Percentiles rank a stretch among this genome's conserved stretches.
phyloP scores from a whole-genome alignment of 2,797 vertebrate species.

The Cuniculus paca region DNA sequence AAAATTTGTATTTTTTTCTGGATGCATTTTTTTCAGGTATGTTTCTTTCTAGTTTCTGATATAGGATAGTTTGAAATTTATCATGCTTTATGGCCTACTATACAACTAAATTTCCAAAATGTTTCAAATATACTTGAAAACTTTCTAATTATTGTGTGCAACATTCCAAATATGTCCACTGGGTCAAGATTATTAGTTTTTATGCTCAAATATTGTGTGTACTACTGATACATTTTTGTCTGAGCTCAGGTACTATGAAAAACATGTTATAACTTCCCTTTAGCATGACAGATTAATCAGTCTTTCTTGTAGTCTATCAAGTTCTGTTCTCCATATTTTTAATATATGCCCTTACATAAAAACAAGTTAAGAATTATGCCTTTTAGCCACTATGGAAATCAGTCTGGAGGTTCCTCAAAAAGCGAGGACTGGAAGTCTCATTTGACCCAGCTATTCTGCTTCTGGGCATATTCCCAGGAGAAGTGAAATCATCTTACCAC shows the following conservation, averaged over 20 bases:
- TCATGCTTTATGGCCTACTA: background rate
- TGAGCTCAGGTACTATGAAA: background rate
- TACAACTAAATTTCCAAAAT: constrained; percentile 6
- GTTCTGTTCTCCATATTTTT: constrained; percentile 36
- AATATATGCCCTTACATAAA: background rate
- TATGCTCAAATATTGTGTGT: background rate
- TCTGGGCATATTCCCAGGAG: too few relatives aligned
- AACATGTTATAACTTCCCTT: background rate
- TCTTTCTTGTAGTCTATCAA: background rate
- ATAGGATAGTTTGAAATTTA: background rate
- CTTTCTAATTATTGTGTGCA: background rate
- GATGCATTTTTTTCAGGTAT: background rate
- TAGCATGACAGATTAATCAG: background rate
- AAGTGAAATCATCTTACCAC: too few relatives aligned
- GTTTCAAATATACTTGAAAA: background rate
- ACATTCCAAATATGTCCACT: background rate
- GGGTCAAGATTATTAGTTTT: background rate
- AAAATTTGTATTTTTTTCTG: background rate
- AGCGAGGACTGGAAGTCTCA: too few relatives aligned
- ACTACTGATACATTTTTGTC: background rate
- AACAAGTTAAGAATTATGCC: constrained; percentile 26
- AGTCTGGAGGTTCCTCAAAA: too few relatives aligned
- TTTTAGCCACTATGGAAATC: too few relatives aligned
- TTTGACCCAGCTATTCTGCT: too few relatives aligned
- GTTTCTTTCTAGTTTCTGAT: constrained; percentile 1